Percentiles rank a stretch among this genome's conserved stretches.
Evolutionary conservation across 2,113 vertebrate genomes (phyloP).

Genomic region (Dipodomys stephensi): DNA sequence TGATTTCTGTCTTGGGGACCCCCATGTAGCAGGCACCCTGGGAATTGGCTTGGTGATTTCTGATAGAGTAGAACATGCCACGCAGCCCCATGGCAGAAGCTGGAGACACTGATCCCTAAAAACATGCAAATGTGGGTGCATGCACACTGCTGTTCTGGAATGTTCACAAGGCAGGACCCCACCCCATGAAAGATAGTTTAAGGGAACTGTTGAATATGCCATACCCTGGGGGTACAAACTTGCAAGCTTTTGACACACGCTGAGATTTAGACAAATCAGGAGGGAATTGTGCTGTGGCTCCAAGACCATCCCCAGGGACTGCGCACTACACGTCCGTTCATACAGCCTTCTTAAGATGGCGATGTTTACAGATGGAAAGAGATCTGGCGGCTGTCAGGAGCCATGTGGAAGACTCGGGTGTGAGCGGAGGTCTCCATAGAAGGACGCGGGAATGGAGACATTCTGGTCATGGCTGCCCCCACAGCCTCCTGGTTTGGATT

Average conservation of each 20-base stretch:
- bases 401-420: accelerated
- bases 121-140: background rate
- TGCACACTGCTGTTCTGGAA: accelerated
- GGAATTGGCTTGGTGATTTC: background rate
- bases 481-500: accelerated
- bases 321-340: accelerated
- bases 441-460: accelerated
- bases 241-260: accelerated
- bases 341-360: accelerated
- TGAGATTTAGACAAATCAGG: accelerated
- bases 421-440: accelerated
- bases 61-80: background rate
- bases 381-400: accelerated
- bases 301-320: background rate
- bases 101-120: no score
- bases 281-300: accelerated
- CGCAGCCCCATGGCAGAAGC: no score
- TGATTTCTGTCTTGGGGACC: no score
- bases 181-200: accelerated
- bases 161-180: accelerated
- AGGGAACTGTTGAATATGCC: no score
- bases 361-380: accelerated
- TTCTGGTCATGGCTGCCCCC: accelerated
- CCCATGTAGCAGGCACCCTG: accelerated
- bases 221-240: accelerated